phyloP scores from a whole-genome alignment of 2,797 vertebrate species.

The Iguana delicatissima region DNA sequence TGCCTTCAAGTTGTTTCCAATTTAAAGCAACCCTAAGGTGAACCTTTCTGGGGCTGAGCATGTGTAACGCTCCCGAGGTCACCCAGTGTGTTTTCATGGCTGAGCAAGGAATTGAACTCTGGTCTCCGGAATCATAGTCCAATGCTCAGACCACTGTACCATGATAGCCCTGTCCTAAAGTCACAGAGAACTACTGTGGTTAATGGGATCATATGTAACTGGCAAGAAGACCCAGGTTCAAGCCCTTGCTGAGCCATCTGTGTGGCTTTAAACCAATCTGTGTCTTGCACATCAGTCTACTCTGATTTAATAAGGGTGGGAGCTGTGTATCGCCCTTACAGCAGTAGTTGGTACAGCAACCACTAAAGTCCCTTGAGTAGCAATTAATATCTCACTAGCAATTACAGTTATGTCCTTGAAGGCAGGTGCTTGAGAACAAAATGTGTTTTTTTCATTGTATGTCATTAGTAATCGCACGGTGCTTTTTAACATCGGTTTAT shows the following conservation, averaged over 20 bases:
- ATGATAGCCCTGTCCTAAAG: not conserved
- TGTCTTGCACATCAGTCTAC: not conserved
- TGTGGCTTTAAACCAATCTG: not conserved
- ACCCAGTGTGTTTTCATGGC: no score
- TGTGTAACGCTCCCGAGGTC: no score
- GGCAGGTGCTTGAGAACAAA: not conserved
- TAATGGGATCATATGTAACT: not conserved
- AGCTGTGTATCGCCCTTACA: not conserved
- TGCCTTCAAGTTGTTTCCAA: no score
- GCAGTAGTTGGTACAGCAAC: not conserved
- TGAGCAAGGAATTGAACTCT: no score
- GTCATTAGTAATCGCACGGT: not conserved
- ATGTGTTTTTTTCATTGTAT: not conserved
- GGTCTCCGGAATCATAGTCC: no score
- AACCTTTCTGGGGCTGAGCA: no score
- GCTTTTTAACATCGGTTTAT: not conserved
- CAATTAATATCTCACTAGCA: not conserved
- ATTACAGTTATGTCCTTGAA: not conserved
- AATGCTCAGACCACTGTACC: no score
- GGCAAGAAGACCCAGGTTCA: not conserved
- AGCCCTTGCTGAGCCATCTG: not conserved
- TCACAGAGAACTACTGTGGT: not conserved
- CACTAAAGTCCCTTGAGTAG: not conserved
- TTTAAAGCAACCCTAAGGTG: no score
- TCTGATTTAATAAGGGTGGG: no score